Percentiles rank a stretch among this genome's conserved stretches.
These are phyloP conservation scores for Bombus pascuorum DNA, from an alignment of 1,140 invertebrate genomes.

Conservation along the genomic window DNA sequence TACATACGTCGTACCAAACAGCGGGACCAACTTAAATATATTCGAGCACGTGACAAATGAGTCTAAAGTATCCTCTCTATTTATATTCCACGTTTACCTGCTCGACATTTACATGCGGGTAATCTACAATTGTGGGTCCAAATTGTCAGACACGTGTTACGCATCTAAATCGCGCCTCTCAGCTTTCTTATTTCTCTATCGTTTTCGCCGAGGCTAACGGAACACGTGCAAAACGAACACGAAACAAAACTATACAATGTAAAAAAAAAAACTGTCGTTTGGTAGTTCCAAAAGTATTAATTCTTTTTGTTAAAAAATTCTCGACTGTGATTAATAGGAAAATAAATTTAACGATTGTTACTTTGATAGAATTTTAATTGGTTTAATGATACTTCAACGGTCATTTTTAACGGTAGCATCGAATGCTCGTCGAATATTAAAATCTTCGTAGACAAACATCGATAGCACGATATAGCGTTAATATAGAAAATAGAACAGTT, in stretches of 20 bases:
- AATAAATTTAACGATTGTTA: not conserved
- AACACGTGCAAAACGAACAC: not conserved
- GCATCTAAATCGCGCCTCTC: slow-evolving; percentile 1
- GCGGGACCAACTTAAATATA: slow-evolving; percentile 24
- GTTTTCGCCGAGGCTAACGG: too few species aligned
- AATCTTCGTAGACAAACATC: not conserved
- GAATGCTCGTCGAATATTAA: not conserved
- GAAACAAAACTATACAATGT: too few species aligned
- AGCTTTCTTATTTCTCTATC: not conserved
- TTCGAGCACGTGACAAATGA: slow-evolving; percentile 39
- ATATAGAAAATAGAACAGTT: not conserved
- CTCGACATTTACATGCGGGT: slow-evolving; percentile 29
- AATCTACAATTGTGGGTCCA: slow-evolving; percentile 33
- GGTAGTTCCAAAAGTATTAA: not conserved
- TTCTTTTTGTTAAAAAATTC: not conserved
- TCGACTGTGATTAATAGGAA: not conserved
- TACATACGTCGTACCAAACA: not conserved
- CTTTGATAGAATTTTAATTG: not conserved
- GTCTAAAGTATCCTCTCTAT: slow-evolving; percentile 26
- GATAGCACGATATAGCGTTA: too few species aligned
- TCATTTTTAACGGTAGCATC: not conserved
- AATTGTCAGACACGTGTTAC: slow-evolving; percentile 36
- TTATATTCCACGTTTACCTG: slow-evolving; percentile 45
- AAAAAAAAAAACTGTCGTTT: too few species aligned
- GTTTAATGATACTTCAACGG: too few species aligned